A percentile compares a stretch with the other conserved stretches of the same genome.
These are phyloP conservation scores for Caenorhabditis virilis DNA, from an alignment of 2,888 invertebrate species.

Conservation along the genomic window DNA sequence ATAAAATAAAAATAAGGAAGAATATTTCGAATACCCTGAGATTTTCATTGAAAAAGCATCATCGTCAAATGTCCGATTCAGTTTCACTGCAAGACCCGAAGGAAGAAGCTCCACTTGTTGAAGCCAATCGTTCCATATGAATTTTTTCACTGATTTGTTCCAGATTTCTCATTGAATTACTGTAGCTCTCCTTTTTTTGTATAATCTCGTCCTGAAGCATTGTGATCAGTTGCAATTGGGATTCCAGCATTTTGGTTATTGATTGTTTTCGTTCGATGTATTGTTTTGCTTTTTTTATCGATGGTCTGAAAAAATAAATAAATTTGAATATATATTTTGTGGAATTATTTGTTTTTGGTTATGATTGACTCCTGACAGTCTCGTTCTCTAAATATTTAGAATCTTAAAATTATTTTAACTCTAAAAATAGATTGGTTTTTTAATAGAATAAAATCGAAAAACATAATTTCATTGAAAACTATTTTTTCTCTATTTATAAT, in stretches of 20 bases:
- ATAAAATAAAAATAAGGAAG: too few relatives aligned
- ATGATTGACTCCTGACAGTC: too few relatives aligned
- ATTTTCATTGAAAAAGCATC: too few relatives aligned
- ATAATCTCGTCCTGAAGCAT: slow-evolving; percentile 26
- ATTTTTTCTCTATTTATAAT: too few relatives aligned
- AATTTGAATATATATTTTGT: not conserved
- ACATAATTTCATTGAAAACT: too few relatives aligned
- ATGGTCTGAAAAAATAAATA: slow-evolving; percentile 10
- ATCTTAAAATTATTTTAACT: too few relatives aligned
- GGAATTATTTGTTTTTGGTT: too few relatives aligned
- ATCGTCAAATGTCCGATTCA: too few relatives aligned
- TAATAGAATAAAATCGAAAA: too few relatives aligned
- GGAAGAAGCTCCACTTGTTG: not conserved
- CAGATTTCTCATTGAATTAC: slow-evolving; percentile 24
- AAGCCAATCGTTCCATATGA: slow-evolving; percentile 21
- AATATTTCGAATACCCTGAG: too few relatives aligned
- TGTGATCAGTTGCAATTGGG: slow-evolving; percentile 14
- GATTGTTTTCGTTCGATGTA: slow-evolving; percentile 28
- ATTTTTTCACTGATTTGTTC: slow-evolving; percentile 35
- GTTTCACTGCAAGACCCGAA: not conserved
- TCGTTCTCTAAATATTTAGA: too few relatives aligned
- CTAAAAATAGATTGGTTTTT: too few relatives aligned
- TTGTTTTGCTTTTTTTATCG: slow-evolving; percentile 5
- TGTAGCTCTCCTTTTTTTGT: slow-evolving; percentile 28
- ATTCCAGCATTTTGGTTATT: slow-evolving; percentile 18